Base-by-base conservation (phyloP, 1,140 invertebrate genomes). In the Eupristina koningsbergeri region DNA sequence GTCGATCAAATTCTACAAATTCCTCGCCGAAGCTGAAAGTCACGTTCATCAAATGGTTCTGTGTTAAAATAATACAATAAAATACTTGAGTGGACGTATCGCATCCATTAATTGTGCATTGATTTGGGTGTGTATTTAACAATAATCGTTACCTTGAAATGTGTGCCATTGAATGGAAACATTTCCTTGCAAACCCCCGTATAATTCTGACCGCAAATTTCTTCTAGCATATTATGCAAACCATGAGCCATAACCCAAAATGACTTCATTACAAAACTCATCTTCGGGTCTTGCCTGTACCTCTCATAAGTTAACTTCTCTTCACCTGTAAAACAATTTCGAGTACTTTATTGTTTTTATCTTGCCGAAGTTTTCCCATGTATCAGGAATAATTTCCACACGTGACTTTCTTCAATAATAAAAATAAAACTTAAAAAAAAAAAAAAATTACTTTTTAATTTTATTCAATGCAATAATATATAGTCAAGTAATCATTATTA, bases 1-100 rank as follows among this genome's bases (percentile, higher is more conserved):
- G 95, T 75, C 94, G 92, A 90, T 98, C 96, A 88, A 98, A 98
- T 86, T 95, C 94, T 17, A 98, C 95, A 34, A 93, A 92, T 87
- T 97, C 95, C 67, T 93, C 94, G 79, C 93, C 93, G 88, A 94
- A 96, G 15, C 91, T 93, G 90, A 97, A 97, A 8, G 95, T 95
- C 3, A 97, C 96, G 87, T 97, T 96, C 90, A 96, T 93, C 82
- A 98, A 91, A 89, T 97, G 96, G 81, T 94, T 94, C 93, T 96
- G 84, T 75, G 64, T 64, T 61, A 34, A n/a, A 47, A 71, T 6
- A 64, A n/a, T 61, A 34, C 36, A 47, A 71, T 6, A 64, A n/a
- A 36, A 67, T 58, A 50, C 22, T 1, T 17, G 7, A 50, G 19
- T 67, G 29, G 9, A 45, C 41, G 29, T 0, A 50, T 50, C 8